Base-by-base conservation (phyloP, 2,888 invertebrate genomes). In the Electrophaes corylata region DNA sequence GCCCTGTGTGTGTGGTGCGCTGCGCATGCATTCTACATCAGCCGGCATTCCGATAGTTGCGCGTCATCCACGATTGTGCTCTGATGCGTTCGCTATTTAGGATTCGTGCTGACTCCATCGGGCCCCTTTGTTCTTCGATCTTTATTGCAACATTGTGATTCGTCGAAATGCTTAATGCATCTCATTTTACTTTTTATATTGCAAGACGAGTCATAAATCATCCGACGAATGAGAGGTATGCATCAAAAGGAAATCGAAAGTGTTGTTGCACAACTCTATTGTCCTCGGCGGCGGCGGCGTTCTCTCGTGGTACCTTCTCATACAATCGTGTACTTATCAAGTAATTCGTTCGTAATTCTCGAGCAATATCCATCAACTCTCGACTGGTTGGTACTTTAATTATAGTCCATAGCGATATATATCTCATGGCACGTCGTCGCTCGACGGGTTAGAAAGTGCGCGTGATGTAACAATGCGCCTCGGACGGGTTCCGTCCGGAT, bases 11-110 rank as follows among this genome's bases (percentile, higher is more conserved):
- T 51, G 54, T 65, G 65, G 64, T 66, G 73, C 71, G 78, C 78
- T 66, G 73, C 70, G 81, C 84, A 76, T 86, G 83, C 82, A 88
- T 84, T 86, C 83, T 78, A 74, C 79, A 83, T 82, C 81, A 78
- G 81, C 87, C 81, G 75, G 82, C 88, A 89, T 90, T 89, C 89
- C 89, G 70, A 84, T 79, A 71, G 78, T 62, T 58, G 65, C 76
- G 79, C 87, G 89, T 89, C 89, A 89, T 83, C 76, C 72, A 73
- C 75, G 78, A 81, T 78, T 81, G 80, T 80, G 77, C 75, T 74
- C 70, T 75, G 73, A 81, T 81, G 80, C 74, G 74, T 76, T 80
- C 71, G 76, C 73, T 76, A 78, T 81, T 79, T 76, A 74, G 78
- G 76, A 76, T 78, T 76, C 71, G 72, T 72, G 69, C 70, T 71